A percentile compares a stretch with the other conserved stretches of the same genome.
Evolutionary conservation across 2,113 vertebrate species (phyloP).

Genomic region (Lynx canadensis): DNA sequence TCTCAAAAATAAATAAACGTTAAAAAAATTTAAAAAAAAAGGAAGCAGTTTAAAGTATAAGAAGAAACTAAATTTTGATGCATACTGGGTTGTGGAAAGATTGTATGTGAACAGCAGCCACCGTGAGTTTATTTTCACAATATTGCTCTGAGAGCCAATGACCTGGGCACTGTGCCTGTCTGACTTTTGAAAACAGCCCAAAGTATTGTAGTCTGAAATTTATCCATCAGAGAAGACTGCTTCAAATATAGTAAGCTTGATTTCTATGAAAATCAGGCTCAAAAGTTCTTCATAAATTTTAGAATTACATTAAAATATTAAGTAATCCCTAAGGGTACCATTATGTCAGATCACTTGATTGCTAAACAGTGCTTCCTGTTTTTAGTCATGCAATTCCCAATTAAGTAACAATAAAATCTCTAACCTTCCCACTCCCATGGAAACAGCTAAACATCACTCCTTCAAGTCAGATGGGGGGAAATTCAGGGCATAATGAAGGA

Average conservation of each 20-base stretch:
- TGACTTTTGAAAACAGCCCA: neutral
- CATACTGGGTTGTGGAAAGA: neutral
- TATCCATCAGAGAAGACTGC: neutral
- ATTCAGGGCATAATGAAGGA: slow-evolving; percentile 26
- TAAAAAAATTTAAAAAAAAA: neutral
- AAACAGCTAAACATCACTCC: slow-evolving; percentile 18
- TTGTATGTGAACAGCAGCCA: neutral
- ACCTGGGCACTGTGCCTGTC: neutral
- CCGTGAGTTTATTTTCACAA: neutral
- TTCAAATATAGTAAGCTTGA: neutral
- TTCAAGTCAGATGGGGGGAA: neutral
- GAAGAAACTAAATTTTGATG: neutral
- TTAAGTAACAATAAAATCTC: slow-evolving; percentile 44
- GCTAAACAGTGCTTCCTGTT: slow-evolving; percentile 69
- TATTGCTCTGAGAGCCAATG: neutral
- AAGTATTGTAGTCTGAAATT: slow-evolving; percentile 27
- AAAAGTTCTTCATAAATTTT: slow-evolving; percentile 46
- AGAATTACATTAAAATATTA: slow-evolving; percentile 39
- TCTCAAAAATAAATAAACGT: too few relatives aligned
- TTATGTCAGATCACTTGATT: slow-evolving; percentile 48
- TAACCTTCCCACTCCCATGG: neutral
- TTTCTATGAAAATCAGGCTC: slow-evolving; percentile 15
- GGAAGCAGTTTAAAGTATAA: neutral
- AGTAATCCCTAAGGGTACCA: slow-evolving; percentile 40
- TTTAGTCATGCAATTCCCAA: slow-evolving; percentile 56